Conservation (phyloP, 2,888 invertebrate species). For the Dasysyrphus tricinctus region DNA sequence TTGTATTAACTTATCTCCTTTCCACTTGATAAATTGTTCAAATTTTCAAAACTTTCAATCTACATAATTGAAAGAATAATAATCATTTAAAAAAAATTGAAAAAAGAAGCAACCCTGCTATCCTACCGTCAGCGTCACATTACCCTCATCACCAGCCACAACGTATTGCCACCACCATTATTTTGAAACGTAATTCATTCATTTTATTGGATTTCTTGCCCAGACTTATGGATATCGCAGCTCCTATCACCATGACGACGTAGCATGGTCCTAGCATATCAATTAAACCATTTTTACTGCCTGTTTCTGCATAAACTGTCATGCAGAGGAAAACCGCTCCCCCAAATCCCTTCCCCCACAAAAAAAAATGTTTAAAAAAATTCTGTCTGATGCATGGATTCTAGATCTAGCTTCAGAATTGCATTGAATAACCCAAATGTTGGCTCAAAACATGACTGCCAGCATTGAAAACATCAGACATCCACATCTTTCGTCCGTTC, state of each 20-base stretch:
- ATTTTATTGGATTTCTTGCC: constrained; percentile 56
- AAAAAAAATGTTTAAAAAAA: constrained; percentile 11
- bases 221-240: constrained; percentile 38
- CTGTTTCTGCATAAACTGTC: constrained; percentile 52
- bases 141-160: too few relatives aligned
- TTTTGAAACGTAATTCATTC: constrained; percentile 58
- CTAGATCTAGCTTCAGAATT: constrained; percentile 22
- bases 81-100: too few relatives aligned
- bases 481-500: constrained; percentile 43
- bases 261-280: constrained; percentile 60
- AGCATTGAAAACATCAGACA: constrained; percentile 30
- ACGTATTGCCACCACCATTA: neutral
- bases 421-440: constrained; percentile 67
- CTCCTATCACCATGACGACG: constrained; percentile 51
- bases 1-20: too few relatives aligned
- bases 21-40: too few relatives aligned
- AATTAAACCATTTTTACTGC: constrained; percentile 63
- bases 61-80: too few relatives aligned
- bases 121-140: too few relatives aligned
- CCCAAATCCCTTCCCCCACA: neutral
- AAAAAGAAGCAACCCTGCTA: too few relatives aligned
- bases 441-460: constrained; percentile 55
- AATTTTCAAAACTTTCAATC: too few relatives aligned
- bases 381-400: constrained; percentile 53
- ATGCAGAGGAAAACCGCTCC: constrained; percentile 15